A percentile compares a stretch with the other conserved stretches of the same genome.
phyloP scores from a whole-genome alignment of 2,113 vertebrate species.

The Osmerus mordax region DNA sequence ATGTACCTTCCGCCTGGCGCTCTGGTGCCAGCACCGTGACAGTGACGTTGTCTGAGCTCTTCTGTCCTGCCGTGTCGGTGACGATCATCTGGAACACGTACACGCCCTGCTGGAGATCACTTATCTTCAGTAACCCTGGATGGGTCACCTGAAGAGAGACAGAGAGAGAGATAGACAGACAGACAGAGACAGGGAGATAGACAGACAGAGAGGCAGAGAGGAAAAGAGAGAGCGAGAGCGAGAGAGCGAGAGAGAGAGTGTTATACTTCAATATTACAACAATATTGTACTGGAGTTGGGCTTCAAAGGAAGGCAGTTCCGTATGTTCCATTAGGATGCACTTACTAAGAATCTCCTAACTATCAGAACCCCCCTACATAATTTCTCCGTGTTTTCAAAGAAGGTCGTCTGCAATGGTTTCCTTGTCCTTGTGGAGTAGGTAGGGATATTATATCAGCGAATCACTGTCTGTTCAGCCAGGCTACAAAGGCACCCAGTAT shows the following conservation, averaged over 20 bases:
- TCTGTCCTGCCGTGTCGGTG: slow-evolving; percentile 83
- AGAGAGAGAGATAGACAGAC: background rate
- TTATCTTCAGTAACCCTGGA: slow-evolving; percentile 86
- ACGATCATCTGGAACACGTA: slow-evolving; percentile 88
- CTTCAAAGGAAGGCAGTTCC: too few relatives aligned
- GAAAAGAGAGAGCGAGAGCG: too few relatives aligned
- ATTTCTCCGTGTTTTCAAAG: background rate
- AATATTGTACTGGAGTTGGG: too few relatives aligned
- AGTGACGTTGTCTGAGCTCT: slow-evolving; percentile 86
- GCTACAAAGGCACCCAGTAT: background rate
- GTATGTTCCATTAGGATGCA: too few relatives aligned
- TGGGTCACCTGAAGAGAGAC: slow-evolving; percentile 77
- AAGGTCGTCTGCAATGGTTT: slow-evolving; percentile 1
- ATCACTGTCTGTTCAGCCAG: slow-evolving; percentile 41
- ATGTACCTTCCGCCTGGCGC: slow-evolving; percentile 77
- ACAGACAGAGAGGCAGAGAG: background rate
- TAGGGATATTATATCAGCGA: slow-evolving; percentile 28
- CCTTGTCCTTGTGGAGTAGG: slow-evolving; percentile 20
- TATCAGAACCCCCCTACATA: too few relatives aligned
- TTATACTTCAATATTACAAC: too few relatives aligned
- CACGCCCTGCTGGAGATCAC: slow-evolving; percentile 79
- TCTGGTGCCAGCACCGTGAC: slow-evolving; percentile 80
- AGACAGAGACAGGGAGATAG: background rate
- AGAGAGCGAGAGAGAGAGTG: too few relatives aligned
- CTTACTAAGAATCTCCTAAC: too few relatives aligned